These are phyloP conservation scores for Poecilobothrus nobilitatus DNA, from an alignment of 2,888 invertebrate genomes.

Conservation along the genomic window DNA sequence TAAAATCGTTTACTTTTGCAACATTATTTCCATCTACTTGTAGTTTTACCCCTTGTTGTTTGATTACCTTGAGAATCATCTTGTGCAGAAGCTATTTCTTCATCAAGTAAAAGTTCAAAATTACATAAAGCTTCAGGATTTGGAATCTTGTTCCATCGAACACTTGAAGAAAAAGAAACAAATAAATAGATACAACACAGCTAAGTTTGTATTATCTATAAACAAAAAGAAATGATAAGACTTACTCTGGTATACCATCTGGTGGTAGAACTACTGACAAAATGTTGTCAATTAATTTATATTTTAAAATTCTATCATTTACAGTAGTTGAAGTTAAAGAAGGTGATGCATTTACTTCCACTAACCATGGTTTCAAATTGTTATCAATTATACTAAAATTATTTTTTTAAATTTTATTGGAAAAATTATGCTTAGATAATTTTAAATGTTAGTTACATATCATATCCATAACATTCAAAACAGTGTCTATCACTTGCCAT, in stretches of 20 bases:
- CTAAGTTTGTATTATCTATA: too few relatives aligned
- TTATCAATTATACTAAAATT: constrained; percentile 64
- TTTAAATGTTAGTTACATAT: neutral
- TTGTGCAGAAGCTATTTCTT: constrained; percentile 63
- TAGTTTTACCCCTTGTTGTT: neutral
- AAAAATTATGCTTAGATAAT: too few relatives aligned
- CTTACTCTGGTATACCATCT: constrained; percentile 77
- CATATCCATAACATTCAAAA: constrained; percentile 70
- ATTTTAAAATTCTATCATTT: constrained; percentile 87
- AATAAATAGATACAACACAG: neutral
- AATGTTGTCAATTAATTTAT: constrained; percentile 88
- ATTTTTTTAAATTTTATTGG: neutral
- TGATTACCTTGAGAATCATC: constrained; percentile 44
- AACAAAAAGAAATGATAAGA: too few relatives aligned
- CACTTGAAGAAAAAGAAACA: constrained; percentile 43
- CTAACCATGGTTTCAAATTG: constrained; percentile 86
- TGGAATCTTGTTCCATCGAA: constrained; percentile 79
- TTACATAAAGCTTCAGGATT: constrained; percentile 65
- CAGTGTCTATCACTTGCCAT: constrained; percentile 85
- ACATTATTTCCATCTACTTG: constrained; percentile 3
- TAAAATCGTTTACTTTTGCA: too few relatives aligned
- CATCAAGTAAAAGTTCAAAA: constrained; percentile 76
- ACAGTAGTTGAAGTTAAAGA: constrained; percentile 90
- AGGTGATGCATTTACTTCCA: constrained; percentile 91
- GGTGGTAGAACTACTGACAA: constrained; percentile 83